phyloP scores from a whole-genome alignment of 2,888 invertebrate genomes.

The Micoletzkya japonica region DNA sequence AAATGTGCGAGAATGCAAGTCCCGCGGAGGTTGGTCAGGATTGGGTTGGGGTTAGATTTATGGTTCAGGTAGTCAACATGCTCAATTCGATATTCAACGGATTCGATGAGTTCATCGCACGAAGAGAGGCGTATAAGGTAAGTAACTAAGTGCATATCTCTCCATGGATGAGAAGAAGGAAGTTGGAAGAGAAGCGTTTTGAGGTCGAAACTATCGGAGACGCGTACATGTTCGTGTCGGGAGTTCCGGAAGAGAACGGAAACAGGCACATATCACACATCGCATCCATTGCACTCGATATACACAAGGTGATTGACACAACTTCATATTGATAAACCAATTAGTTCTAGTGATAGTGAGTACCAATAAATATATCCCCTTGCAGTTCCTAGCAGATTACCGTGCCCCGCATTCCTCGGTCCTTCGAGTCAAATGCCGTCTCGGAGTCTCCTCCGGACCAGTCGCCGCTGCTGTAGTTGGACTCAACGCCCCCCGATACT shows the following conservation, averaged over 20 bases:
- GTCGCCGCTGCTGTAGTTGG: slow-evolving; percentile 63
- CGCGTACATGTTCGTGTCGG: slow-evolving; percentile 61
- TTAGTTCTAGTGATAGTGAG: neutral
- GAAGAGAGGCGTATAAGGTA: slow-evolving; percentile 52
- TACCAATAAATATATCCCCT: neutral
- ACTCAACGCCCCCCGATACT: slow-evolving; percentile 62
- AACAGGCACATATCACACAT: slow-evolving; percentile 52
- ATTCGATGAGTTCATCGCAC: slow-evolving; percentile 57
- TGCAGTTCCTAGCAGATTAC: slow-evolving; percentile 50
- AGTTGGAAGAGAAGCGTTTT: slow-evolving; percentile 28
- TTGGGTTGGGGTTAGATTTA: neutral
- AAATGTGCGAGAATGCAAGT: slow-evolving; percentile 51
- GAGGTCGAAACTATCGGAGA: slow-evolving; percentile 62
- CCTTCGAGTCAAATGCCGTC: slow-evolving; percentile 42
- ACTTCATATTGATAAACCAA: neutral
- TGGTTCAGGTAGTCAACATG: slow-evolving; percentile 46
- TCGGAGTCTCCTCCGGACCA: slow-evolving; percentile 58
- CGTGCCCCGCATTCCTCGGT: slow-evolving; percentile 48
- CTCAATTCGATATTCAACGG: slow-evolving; percentile 59
- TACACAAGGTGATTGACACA: slow-evolving; percentile 43
- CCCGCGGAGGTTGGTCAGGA: slow-evolving; percentile 50
- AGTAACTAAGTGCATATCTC: neutral
- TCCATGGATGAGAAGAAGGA: neutral
- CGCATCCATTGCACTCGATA: slow-evolving; percentile 54
- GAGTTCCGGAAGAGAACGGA: slow-evolving; percentile 61